These are phyloP conservation scores for Euborellia annulipes DNA, from an alignment of 1,140 invertebrate genomes.

Conservation along the genomic window DNA sequence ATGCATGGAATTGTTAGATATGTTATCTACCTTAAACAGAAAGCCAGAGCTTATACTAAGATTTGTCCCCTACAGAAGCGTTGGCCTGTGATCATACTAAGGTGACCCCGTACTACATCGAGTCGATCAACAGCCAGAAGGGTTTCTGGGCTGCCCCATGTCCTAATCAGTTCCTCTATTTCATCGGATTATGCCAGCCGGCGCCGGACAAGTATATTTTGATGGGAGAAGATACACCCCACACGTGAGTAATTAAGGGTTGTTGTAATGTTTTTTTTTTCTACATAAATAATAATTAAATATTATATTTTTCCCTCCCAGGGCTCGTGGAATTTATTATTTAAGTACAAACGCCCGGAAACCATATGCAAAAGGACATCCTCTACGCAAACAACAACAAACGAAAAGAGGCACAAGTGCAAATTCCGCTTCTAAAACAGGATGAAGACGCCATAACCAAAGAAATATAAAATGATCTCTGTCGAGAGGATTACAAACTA, in stretches of 20 bases:
- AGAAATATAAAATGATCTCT: too few species aligned
- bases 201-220: slow-evolving; percentile 56
- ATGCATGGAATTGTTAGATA: too few species aligned
- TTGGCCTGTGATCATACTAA: slow-evolving; percentile 74
- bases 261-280: too few species aligned
- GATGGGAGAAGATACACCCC: slow-evolving; percentile 65
- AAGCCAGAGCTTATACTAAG: too few species aligned
- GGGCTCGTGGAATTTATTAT: slow-evolving; percentile 64
- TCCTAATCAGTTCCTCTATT: slow-evolving; percentile 58
- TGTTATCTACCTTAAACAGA: too few species aligned
- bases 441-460: neutral
- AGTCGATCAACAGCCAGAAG: slow-evolving; percentile 56
- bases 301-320: too few species aligned
- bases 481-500: too few species aligned
- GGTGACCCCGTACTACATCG: slow-evolving; percentile 74
- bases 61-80: slow-evolving; percentile 49
- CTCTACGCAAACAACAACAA: slow-evolving; percentile 27
- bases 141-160: slow-evolving; percentile 74
- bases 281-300: too few species aligned
- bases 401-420: neutral
- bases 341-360: slow-evolving; percentile 70
- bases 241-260: slow-evolving; percentile 40
- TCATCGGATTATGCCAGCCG: slow-evolving; percentile 64
- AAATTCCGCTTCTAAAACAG: neutral
- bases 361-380: slow-evolving; percentile 68